phyloP scores from a whole-genome alignment of 2,797 vertebrate genomes.

The Picus viridis region DNA sequence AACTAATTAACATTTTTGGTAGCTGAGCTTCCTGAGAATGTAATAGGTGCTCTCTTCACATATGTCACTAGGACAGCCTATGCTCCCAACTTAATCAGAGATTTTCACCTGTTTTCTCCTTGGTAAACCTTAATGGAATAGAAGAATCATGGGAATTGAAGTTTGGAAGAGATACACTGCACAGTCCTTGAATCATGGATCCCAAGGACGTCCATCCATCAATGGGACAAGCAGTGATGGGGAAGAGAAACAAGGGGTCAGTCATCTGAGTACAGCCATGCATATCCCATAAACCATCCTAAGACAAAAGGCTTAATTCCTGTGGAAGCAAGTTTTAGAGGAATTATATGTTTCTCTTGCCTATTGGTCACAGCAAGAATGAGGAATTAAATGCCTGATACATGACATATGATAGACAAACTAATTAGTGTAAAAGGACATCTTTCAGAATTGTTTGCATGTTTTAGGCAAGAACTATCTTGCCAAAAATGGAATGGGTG shows the following conservation, averaged over 20 bases:
- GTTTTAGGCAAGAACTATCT: not conserved
- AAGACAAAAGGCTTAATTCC: not conserved
- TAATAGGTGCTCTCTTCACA: not conserved
- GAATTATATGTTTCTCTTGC: not conserved
- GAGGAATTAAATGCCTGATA: not conserved
- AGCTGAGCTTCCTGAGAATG: not conserved
- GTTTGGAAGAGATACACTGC: not conserved
- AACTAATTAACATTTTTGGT: constrained; percentile 6
- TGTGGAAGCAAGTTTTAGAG: not conserved
- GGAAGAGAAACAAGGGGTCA: not conserved
- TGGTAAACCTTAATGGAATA: not conserved
- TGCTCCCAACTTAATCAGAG: not conserved
- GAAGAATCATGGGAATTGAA: not conserved
- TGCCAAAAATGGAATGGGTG: not conserved
- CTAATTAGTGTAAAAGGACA: not conserved
- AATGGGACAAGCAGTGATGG: not conserved
- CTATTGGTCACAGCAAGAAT: not conserved
- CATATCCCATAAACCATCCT: not conserved
- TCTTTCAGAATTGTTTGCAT: not conserved
- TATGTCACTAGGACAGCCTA: not conserved
- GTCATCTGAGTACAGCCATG: not conserved
- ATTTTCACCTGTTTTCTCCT: not conserved
- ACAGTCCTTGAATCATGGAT: not conserved
- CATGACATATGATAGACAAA: not conserved
- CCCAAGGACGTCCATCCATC: not conserved